A percentile compares a stretch with the other conserved stretches of the same genome.
These are phyloP conservation scores for Macrochelys suwanniensis DNA, from an alignment of 2,797 vertebrate genomes.

Conservation along the genomic window DNA sequence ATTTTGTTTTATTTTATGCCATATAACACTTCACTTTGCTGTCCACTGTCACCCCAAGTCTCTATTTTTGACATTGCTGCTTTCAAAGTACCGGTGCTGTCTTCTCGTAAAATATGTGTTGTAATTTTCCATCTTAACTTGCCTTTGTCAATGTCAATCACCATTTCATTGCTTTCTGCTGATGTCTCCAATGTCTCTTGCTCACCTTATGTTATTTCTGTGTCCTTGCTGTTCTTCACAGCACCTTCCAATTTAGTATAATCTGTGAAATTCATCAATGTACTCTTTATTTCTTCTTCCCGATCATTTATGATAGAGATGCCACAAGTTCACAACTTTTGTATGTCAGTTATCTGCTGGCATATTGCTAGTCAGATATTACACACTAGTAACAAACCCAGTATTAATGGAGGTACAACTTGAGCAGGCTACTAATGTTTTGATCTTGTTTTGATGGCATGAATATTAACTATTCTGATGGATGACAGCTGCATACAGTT, in stretches of 20 bases:
- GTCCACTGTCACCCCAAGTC: background rate
- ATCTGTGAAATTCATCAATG: background rate
- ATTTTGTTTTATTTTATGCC: background rate
- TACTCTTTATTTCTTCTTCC: background rate
- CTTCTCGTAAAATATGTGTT: background rate
- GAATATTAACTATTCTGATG: background rate
- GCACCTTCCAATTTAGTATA: background rate
- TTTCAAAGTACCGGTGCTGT: background rate
- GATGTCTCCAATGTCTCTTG: background rate
- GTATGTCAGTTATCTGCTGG: background rate
- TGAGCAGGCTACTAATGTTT: background rate
- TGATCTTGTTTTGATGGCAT: background rate
- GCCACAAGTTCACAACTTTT: background rate
- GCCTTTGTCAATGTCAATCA: background rate
- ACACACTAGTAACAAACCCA: background rate
- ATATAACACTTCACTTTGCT: background rate
- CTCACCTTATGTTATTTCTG: background rate
- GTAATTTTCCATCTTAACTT: background rate
- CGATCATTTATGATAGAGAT: background rate
- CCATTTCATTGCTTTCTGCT: background rate
- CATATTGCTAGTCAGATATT: background rate
- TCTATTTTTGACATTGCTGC: background rate
- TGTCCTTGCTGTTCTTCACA: background rate
- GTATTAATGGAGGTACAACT: background rate
- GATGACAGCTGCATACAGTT: slow-evolving; percentile 5